These are phyloP conservation scores for Buathra laborator DNA, from an alignment of 2,888 invertebrate species.

Conservation along the genomic window DNA sequence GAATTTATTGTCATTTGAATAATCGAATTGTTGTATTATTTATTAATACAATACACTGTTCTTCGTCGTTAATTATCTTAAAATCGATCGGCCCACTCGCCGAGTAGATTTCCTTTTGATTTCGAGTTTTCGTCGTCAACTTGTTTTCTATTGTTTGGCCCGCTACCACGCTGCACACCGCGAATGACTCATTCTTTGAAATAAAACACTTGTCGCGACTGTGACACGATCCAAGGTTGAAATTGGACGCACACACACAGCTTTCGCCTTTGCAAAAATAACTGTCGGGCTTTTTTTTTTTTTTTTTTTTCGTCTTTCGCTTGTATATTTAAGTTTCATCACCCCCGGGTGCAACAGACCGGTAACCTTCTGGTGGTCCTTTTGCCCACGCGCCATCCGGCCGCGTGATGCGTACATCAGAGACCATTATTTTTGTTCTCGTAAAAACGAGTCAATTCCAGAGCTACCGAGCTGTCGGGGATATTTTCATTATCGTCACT, in stretches of 20 bases:
- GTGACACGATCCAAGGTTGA: conserved; percentile 52
- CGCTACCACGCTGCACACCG: background rate
- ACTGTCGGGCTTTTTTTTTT: conserved; percentile 72
- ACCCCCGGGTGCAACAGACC: conserved; percentile 76
- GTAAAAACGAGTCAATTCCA: background rate
- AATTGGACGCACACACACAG: conserved; percentile 13
- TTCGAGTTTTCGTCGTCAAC: background rate
- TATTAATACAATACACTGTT: no score
- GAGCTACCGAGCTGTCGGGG: background rate
- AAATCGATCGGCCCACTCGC: no score
- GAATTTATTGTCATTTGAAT: background rate
- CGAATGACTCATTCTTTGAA: conserved; percentile 26
- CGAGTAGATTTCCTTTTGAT: background rate
- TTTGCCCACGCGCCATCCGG: conserved; percentile 58
- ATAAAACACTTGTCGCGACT: conserved; percentile 34
- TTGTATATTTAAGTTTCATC: conserved; percentile 60
- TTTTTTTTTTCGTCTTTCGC: conserved; percentile 51
- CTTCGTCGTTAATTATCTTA: no score
- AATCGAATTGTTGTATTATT: no score
- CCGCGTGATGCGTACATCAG: conserved; percentile 5
- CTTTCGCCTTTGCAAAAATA: conserved; percentile 76
- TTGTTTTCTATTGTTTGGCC: conserved; percentile 16
- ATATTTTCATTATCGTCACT: conserved; percentile 9
- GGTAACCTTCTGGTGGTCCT: conserved; percentile 74
- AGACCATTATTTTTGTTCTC: background rate